Base-by-base conservation (phyloP, 2,113 vertebrate genomes). In the Pachypanchax playfairii region DNA sequence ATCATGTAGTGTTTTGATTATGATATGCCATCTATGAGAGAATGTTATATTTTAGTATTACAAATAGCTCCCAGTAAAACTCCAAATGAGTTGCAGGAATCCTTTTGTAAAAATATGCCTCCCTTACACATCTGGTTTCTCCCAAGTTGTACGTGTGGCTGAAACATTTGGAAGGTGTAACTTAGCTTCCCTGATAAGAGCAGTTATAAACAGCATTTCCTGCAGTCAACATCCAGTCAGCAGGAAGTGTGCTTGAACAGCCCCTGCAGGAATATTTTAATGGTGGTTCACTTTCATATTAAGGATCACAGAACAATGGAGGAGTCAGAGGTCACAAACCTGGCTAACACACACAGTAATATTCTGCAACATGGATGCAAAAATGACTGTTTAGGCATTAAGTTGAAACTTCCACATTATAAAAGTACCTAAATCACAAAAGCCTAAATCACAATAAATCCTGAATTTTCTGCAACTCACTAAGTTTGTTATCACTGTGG, bases 291-390 rank as follows among this genome's bases (percentile, higher is more conserved):
- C 70, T 86, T 83, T 89, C 73, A 80, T 62, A 68, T 50, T 79
- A 61, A 26, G 54, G 59, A 77, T 69, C 53, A 4, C 38, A 11
- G 46, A 81, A 86, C 87, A 89, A 88, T 88, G 42, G 85, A 65
- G 43, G 28, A 35, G 77, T 69, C 66, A 77, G 31, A 75, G 84
- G 75, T 80, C 79, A 75, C 2, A 56, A 51, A 64, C 44, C 57
- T 65, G 68, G 58, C 62, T 20, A n/a, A 41, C 38, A 49, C 25
- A 59, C 39, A 26, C 31, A 22, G 54, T 61, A 52, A 68, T 73
- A 46, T 44, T 71, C 54, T 48, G 52, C 26, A 62, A 24, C 15
- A 5, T 39, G 43, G 62, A 76, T 66, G 65, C 79, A 67, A 78
- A 83, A 80, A 17, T 58, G 29, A 56, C 12, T 56, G 41, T 57